These are phyloP conservation scores for Calcarius lapponicus DNA, from an alignment of 2,797 vertebrate genomes.

Conservation along the genomic window DNA sequence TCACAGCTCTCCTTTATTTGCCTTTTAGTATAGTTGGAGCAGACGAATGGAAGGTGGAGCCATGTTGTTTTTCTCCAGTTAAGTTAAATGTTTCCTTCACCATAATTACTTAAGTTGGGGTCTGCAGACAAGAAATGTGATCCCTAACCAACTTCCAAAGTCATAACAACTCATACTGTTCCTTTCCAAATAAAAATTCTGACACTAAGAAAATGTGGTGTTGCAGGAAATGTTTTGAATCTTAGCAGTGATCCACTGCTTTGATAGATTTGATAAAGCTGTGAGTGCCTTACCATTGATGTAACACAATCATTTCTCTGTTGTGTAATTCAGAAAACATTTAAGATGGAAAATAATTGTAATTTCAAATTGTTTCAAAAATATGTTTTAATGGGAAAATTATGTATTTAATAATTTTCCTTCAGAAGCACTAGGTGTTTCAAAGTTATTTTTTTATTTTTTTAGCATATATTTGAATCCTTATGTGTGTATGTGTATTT, in stretches of 20 bases:
- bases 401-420: background rate
- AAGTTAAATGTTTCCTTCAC: background rate
- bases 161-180: background rate
- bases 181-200: background rate
- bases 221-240: background rate
- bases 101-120: background rate
- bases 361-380: background rate
- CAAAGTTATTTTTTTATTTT: background rate
- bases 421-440: background rate
- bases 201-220: background rate
- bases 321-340: background rate
- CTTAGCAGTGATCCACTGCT: background rate
- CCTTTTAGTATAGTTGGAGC: background rate
- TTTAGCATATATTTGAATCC: background rate
- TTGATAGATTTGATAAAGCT: background rate
- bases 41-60: background rate
- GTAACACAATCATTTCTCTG: background rate
- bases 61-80: background rate
- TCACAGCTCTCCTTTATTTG: background rate
- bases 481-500: rapidly evolving
- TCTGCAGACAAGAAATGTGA: background rate
- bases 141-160: background rate
- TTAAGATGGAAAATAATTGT: background rate
- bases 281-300: background rate
- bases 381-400: background rate